phyloP scores from a whole-genome alignment of 2,113 vertebrate species.

The Peucedramus taeniatus region DNA sequence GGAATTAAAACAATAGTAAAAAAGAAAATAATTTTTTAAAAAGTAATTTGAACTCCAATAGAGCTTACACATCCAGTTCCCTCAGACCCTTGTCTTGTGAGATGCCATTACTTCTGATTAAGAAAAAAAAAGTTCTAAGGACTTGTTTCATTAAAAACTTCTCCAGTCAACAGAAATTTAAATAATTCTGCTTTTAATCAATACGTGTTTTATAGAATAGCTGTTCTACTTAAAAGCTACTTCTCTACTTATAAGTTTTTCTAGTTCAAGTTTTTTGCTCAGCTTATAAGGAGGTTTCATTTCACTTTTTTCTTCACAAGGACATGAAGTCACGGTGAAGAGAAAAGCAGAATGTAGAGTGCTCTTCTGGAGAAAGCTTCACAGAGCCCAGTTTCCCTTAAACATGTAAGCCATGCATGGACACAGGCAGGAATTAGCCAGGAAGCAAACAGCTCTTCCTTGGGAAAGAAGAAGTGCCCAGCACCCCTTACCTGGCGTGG shows the following conservation, averaged over 20 bases:
- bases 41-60: neutral
- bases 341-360: neutral
- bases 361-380: neutral
- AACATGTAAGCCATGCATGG: fast-evolving
- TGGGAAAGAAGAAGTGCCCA: neutral
- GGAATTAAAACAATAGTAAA: neutral
- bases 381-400: neutral
- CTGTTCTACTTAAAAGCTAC: neutral
- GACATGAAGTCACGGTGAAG: fast-evolving
- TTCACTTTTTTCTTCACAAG: neutral
- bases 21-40: neutral
- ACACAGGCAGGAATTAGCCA: neutral
- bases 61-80: neutral
- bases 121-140: neutral
- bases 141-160: neutral
- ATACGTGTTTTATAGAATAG: fast-evolving
- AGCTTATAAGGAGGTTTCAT: neutral
- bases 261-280: neutral
- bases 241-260: neutral
- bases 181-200: neutral
- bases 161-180: neutral
- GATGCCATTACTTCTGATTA: neutral
- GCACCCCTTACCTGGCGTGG: constrained; percentile 80
- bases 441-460: neutral
- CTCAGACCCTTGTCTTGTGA: neutral